Evolutionary conservation across 2,113 vertebrate genomes (phyloP), one percentile per base, ranked within the genome.

Genomic region (Rhinolophus sinicus): DNA sequence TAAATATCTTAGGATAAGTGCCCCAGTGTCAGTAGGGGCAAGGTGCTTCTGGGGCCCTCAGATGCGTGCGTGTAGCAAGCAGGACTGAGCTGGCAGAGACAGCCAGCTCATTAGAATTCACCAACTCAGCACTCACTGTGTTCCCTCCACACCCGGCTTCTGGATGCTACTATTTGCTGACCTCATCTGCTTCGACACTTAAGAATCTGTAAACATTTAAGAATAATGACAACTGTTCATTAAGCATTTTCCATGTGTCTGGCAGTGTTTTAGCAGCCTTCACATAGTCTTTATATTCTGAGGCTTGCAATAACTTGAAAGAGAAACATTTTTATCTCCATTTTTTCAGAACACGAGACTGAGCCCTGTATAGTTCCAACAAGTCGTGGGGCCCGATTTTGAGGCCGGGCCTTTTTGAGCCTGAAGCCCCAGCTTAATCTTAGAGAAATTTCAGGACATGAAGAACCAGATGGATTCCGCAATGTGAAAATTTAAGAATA

Each of bases 401-500:
- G 69, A 88, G 52, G 21, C 22, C 24, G 44, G 15, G 28, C 5
- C 21, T 35, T 5, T 76, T 40, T 44, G 33, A 73, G n/a, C 26
- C 35, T 5, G 6, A 80, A 90, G 35, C 2, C 26, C 33, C 69
- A 80, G 33, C 33, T 84, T 35, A 62, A 50, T 28, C 33, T 24
- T 65, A 10, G n/a, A 94, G 38, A 44, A 33, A 65, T 58, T 88
- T 85, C 54, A 35, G 44, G 21, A 92, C 3, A 8, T 1, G 10
- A 44, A 70, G 60, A 82, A 47, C 12, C 56, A 62, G 21, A 77
- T 38, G 67, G 30, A 87, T 21, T 62, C 28, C 1, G 4, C 14
- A 67, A 33, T 24, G 52, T 73, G 28, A 50, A 67, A 62, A 93
- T 24, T 28, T 70, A 91, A 92, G 54, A 94, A 73, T 80, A 72